Evolutionary conservation across 2,113 vertebrate species (phyloP), one percentile per base, ranked within the genome.

Genomic region (Cichladusa arquata): DNA sequence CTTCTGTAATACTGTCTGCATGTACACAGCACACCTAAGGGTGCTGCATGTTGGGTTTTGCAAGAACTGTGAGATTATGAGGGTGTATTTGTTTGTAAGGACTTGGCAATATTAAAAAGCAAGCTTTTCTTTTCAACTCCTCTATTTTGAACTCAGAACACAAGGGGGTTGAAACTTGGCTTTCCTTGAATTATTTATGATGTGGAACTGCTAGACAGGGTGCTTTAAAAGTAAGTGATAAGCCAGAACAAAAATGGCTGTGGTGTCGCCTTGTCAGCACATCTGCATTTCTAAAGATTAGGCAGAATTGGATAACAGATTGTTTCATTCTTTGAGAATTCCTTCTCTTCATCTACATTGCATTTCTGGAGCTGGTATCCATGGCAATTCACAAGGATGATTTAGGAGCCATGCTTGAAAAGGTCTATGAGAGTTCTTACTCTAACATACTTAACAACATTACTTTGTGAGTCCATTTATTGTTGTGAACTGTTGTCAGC

Each of bases 261-360:
- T 82, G 53, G 45, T 90, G n/a, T 86, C 2, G 4, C 64, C 79
- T 78, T 89, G 34, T 86, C 34, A 15, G 42, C 83, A 86, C 67
- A 78, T 89, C 96, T 93, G 93, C 90, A 53, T 88, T 93, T 86
- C 60, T 73, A 78, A 90, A 81, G 86, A 94, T 88, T 69, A 91
- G 80, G 64, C 69, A 62, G 83, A 90, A 92, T 77, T 83, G 84
- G 69, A 84, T 86, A 94, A 70, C 53, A 74, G 67, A 70, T 66
- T 10, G 5, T 71, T 88, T 83, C 47, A 44, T 72, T 86, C 72
- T 81, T 77, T 92, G 86, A 91, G 54, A 76, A 45, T 88, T 77
- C 33, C 42, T 90, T 83, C 62, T 72, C 58, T 92, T 96, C 25
- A 26, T 90, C 56, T 50, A 0, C 0, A 0, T 12, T 58, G 28